Evolutionary conservation across 2,113 vertebrate species (phyloP).

Genomic region (Centropristis striata): DNA sequence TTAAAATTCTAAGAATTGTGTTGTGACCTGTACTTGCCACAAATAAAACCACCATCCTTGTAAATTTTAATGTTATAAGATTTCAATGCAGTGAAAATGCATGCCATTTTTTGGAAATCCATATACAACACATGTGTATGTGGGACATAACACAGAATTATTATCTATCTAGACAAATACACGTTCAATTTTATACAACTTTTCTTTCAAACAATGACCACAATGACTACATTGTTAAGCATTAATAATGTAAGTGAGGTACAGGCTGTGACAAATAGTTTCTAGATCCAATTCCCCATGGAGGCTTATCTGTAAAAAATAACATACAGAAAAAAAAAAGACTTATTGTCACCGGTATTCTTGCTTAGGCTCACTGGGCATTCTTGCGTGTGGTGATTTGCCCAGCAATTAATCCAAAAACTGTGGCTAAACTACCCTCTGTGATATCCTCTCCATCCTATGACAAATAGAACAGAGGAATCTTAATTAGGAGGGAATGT

Average conservation of each 20-base stretch:
- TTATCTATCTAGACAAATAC: constrained; percentile 11
- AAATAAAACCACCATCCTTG: not conserved
- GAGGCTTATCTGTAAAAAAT: constrained; percentile 68
- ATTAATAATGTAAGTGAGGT: constrained; percentile 56
- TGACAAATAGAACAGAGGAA: constrained; percentile 81
- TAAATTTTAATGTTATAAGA: not conserved
- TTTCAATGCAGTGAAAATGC: not conserved
- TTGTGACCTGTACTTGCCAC: not conserved
- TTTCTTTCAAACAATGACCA: constrained; percentile 51
- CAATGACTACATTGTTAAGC: constrained; percentile 52
- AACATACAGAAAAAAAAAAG: constrained; percentile 40
- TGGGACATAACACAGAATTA: not conserved
- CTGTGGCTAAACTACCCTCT: constrained; percentile 81
- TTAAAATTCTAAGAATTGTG: not conserved
- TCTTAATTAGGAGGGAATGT: constrained; percentile 83
- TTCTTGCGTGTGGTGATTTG: constrained; percentile 73
- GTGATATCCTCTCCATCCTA: constrained; percentile 76
- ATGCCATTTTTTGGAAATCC: not conserved
- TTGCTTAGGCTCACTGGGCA: constrained; percentile 62
- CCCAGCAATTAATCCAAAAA: constrained; percentile 83
- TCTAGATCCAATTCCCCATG: constrained; percentile 51
- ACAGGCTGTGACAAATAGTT: constrained; percentile 61
- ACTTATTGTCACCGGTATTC: constrained; percentile 56
- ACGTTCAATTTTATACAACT: constrained; percentile 6
- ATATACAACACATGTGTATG: not conserved